phyloP scores from a whole-genome alignment of 1,140 invertebrate species.

The Argopecten irradians region DNA sequence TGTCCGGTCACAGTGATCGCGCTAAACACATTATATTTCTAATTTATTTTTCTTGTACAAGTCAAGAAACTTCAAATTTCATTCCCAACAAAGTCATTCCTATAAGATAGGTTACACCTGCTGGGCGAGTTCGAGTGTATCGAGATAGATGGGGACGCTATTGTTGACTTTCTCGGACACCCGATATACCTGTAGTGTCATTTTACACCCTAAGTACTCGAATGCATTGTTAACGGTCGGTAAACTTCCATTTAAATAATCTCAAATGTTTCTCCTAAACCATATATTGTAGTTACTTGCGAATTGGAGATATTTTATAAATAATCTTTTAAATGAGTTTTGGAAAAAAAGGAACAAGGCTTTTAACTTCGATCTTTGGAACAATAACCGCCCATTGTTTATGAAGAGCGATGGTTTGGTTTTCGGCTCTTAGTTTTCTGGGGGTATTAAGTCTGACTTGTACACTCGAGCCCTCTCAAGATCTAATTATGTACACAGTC shows the following conservation, averaged over 20 bases:
- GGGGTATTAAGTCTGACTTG: slow-evolving; percentile 11
- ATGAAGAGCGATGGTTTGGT: neutral
- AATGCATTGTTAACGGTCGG: neutral
- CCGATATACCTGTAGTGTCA: neutral
- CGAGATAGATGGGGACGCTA: neutral
- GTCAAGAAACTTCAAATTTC: slow-evolving; percentile 22
- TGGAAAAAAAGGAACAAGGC: neutral
- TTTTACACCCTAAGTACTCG: neutral
- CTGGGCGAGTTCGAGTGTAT: neutral
- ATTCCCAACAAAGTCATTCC: neutral
- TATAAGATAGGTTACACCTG: neutral
- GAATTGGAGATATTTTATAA: neutral
- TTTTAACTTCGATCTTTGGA: neutral
- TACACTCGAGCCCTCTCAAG: neutral
- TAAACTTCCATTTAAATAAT: neutral
- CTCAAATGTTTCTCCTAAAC: neutral
- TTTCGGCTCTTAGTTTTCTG: neutral
- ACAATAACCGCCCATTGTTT: neutral
- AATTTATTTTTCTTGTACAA: slow-evolving; percentile 23
- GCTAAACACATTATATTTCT: neutral
- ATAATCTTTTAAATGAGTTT: too few relatives aligned
- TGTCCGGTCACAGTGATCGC: neutral
- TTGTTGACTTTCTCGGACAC: slow-evolving; percentile 12
- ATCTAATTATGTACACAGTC: slow-evolving; percentile 12
- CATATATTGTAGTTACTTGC: neutral